Percentiles rank a stretch among this genome's conserved stretches.
Conservation (phyloP, 2,797 vertebrate species). For the Oreochromis grahami region DNA sequence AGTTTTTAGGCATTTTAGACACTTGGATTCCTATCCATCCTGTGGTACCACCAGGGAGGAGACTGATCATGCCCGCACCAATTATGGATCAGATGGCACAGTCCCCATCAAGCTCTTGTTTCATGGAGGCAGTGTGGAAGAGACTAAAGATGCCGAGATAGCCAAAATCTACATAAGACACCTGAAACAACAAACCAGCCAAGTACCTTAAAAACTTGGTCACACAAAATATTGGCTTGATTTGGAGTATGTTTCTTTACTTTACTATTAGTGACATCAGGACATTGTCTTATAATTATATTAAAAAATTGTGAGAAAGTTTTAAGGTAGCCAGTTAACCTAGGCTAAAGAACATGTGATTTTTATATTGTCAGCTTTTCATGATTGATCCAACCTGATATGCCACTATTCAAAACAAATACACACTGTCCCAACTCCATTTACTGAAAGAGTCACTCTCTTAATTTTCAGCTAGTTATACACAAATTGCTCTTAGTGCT, state of each 20-base stretch:
- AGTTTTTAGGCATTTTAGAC: not conserved
- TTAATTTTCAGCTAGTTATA: not conserved
- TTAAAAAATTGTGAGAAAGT: not conserved
- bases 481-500: not conserved
- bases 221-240: not conserved
- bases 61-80: not conserved
- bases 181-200: not conserved
- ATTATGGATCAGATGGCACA: not conserved
- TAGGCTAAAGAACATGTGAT: not conserved
- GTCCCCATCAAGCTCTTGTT: not conserved
- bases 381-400: not conserved
- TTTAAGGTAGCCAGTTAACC: not conserved
- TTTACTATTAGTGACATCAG: not conserved
- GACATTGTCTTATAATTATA: not conserved
- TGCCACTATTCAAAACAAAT: not conserved
- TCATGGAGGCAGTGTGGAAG: not conserved
- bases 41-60: not conserved
- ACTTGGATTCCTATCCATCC: not conserved
- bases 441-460: not conserved
- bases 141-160: not conserved
- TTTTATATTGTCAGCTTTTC: not conserved
- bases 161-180: not conserved
- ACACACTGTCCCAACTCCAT: not conserved
- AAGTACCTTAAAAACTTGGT: not conserved
- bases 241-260: not conserved